phyloP scores from a whole-genome alignment of 1,140 invertebrate species.

The Drosophila prosaltans region DNA sequence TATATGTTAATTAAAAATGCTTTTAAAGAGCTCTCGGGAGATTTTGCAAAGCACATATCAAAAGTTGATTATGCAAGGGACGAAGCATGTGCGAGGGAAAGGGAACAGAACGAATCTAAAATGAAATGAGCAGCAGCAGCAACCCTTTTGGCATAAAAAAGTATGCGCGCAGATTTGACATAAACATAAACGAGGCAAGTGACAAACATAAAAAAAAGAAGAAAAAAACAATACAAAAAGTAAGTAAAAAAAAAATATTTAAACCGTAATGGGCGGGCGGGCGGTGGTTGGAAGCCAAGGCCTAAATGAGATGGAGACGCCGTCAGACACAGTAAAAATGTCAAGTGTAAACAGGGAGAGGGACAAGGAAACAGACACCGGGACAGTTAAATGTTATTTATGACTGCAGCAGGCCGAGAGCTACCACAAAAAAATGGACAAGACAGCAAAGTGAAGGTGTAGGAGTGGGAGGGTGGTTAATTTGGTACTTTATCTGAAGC shows the following conservation, averaged over 20 bases:
- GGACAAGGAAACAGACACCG: slow-evolving; percentile 24
- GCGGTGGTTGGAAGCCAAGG: background rate
- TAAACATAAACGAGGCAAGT: slow-evolving; percentile 74
- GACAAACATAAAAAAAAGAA: slow-evolving; percentile 64
- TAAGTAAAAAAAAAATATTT: background rate
- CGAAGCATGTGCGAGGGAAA: slow-evolving; percentile 10
- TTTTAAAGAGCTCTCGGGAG: slow-evolving; percentile 73
- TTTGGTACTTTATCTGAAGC: background rate
- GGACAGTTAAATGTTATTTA: slow-evolving; percentile 75
- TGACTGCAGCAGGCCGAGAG: slow-evolving; percentile 55
- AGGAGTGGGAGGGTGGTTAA: slow-evolving; percentile 8
- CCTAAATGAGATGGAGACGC: slow-evolving; percentile 62
- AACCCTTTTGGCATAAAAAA: slow-evolving; percentile 66
- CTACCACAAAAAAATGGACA: slow-evolving; percentile 17
- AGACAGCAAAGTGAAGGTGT: background rate
- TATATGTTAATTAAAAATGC: slow-evolving; percentile 81
- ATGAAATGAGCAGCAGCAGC: slow-evolving; percentile 16
- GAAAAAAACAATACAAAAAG: slow-evolving; percentile 30
- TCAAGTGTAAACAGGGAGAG: slow-evolving; percentile 60
- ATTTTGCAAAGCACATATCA: slow-evolving; percentile 75
- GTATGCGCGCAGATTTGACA: slow-evolving; percentile 69
- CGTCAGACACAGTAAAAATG: slow-evolving; percentile 63
- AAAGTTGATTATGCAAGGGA: slow-evolving; percentile 75
- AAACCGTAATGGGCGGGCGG: no score
- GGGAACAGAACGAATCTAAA: slow-evolving; percentile 6